A percentile compares a stretch with the other conserved stretches of the same genome.
These are phyloP conservation scores for Vicugna pacos DNA, from an alignment of 2,113 vertebrate genomes.

Conservation along the genomic window DNA sequence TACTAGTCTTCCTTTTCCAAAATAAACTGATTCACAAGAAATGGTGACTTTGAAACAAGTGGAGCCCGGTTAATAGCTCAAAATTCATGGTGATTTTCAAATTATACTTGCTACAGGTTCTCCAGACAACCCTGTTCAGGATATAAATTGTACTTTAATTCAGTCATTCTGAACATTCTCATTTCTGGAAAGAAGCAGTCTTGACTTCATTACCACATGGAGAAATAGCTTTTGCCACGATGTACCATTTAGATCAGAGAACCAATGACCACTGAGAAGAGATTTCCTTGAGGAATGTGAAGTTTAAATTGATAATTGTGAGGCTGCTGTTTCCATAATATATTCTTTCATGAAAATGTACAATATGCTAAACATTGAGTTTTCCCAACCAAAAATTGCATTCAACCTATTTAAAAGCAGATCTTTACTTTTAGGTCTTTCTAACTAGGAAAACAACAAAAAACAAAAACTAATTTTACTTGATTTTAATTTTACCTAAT, in stretches of 20 bases:
- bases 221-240: not conserved
- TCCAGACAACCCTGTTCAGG: not conserved
- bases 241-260: not conserved
- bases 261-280: constrained; percentile 3
- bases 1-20: not conserved
- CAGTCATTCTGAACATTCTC: not conserved
- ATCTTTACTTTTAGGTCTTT: not conserved
- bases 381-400: not conserved
- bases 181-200: not conserved
- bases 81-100: not conserved
- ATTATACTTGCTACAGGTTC: not conserved
- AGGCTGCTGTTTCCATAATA: not conserved
- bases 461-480: not conserved
- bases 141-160: not conserved
- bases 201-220: not conserved
- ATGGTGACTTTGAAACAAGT: not conserved
- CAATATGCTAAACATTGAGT: not conserved
- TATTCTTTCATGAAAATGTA: not conserved
- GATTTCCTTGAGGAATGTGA: not conserved
- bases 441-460: not conserved
- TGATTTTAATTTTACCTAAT: not conserved
- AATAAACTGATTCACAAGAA: not conserved
- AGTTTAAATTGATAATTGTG: not conserved
- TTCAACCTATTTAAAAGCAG: not conserved
- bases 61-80: not conserved